Evolutionary conservation across 2,888 invertebrate genomes (phyloP), one percentile per base, ranked within the genome.

Genomic region (Xylocampa areola): DNA sequence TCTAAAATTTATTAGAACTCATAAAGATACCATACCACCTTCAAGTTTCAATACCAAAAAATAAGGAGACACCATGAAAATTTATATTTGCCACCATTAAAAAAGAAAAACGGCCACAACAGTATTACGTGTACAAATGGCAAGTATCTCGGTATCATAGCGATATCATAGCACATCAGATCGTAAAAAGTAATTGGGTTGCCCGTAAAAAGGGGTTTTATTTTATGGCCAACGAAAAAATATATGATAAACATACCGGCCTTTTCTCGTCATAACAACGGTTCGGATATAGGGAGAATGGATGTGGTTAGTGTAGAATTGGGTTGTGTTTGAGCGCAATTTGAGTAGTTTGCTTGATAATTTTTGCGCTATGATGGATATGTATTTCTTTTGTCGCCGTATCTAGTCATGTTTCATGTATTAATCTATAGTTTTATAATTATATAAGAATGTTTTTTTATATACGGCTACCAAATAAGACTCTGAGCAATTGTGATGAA

Each of bases 151-250:
- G 77, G 88, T 88, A 90, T 87, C 84, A 84, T 83, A 84, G 83
- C 82, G 76, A 85, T 90, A 90, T 88, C 85, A 85, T 76, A 78
- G 88, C 82, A 88, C 88, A 88, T 90, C 88, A 87, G 86, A 84
- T 86, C 89, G 82, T 93, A 92, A 93, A 93, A 93, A 87, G 91
- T 93, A 93, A 93, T 93, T 92, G 93, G 92, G 89, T 90, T 82
- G 84, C 85, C 88, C 81, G 87, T 92, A 91, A 92, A 91, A 91
- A 87, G 91, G 90, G 91, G 86, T 91, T 88, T 89, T 90, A 91
- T 90, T 92, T 92, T 92, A 92, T 82, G 86, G 81, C 78, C 82
- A 77, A 59, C 60, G 82, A 86, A 81, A 86, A 91, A 90, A 90
- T 88, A 88, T 84, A 89, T 89, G 89, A 90, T 89, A 92, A 90